These are phyloP conservation scores for Hippocampus kuda DNA, from an alignment of 2,797 vertebrate species.

Conservation along the genomic window DNA sequence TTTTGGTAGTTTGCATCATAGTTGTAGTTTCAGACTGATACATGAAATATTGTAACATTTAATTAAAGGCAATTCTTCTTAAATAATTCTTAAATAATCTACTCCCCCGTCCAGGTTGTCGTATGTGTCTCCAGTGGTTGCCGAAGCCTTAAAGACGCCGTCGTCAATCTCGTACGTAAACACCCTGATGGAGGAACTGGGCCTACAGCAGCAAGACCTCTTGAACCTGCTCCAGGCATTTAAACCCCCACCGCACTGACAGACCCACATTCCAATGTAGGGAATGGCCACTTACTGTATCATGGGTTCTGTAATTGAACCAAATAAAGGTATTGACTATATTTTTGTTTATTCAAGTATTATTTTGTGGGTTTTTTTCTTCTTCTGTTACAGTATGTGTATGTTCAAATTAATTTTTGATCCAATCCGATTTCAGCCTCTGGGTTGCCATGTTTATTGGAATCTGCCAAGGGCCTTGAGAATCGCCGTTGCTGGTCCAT, in stretches of 20 bases:
- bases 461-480: neutral
- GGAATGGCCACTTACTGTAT: neutral
- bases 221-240: slow-evolving; percentile 49
- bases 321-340: slow-evolving; percentile 4
- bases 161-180: slow-evolving; percentile 53
- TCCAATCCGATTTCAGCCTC: neutral
- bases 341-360: neutral
- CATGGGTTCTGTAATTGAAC: neutral
- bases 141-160: slow-evolving; percentile 41
- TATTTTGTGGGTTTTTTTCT: neutral
- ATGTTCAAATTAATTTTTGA: neutral
- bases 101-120: slow-evolving; percentile 53
- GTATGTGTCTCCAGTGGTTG: slow-evolving; percentile 52
- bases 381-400: neutral
- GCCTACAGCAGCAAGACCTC: slow-evolving; percentile 55
- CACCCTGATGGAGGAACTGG: slow-evolving; percentile 54
- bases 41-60: neutral
- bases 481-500: neutral
- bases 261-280: neutral
- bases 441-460: neutral
- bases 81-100: neutral
- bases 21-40: too few species aligned
- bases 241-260: slow-evolving; percentile 33
- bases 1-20: too few species aligned
- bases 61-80: neutral